Conservation (phyloP, 2,113 vertebrate species). For the Podilymbus podiceps region DNA sequence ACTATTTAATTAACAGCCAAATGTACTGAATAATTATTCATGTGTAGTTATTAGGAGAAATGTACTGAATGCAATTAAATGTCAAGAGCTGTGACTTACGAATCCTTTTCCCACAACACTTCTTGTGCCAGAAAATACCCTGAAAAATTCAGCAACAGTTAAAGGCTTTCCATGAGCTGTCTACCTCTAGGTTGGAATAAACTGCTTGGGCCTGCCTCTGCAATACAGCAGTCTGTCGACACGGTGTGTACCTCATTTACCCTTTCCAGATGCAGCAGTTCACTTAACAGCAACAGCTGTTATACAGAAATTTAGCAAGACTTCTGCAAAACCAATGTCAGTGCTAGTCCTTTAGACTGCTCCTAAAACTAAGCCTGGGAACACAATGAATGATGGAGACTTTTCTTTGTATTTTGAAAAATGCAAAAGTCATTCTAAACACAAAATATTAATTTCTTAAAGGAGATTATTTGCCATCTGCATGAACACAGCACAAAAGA, state of each 20-base stretch:
- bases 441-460: not conserved
- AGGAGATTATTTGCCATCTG: not conserved
- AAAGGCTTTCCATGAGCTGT: not conserved
- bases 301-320: not conserved
- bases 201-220: not conserved
- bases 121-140: not conserved
- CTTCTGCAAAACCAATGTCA: not conserved
- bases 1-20: constrained; percentile 16
- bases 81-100: not conserved
- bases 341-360: not conserved
- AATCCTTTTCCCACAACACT: not conserved
- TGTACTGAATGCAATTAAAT: not conserved
- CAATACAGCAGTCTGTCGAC: not conserved
- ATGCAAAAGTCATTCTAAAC: not conserved
- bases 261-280: not conserved
- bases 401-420: not conserved
- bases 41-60: not conserved
- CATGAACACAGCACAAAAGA: not conserved
- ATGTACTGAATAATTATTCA: not conserved
- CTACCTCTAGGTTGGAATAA: not conserved
- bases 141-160: not conserved
- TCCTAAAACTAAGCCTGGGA: not conserved
- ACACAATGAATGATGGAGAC: not conserved
- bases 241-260: not conserved
- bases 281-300: not conserved